Percentiles rank a stretch among this genome's conserved stretches.
Evolutionary conservation across 2,113 vertebrate genomes (phyloP).

Genomic region (Crypturellus undulatus): DNA sequence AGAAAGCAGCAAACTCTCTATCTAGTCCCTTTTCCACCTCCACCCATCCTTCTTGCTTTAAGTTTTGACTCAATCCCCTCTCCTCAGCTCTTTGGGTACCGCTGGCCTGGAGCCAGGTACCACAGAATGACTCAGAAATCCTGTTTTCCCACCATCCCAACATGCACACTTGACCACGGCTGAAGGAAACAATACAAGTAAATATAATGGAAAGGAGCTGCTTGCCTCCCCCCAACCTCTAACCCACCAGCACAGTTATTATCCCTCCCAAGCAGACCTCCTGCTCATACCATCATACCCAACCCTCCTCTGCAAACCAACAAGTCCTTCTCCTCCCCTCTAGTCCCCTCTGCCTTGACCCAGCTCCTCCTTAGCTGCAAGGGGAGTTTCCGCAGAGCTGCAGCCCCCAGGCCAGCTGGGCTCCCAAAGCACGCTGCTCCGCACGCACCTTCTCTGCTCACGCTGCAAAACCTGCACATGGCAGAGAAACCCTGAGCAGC

Average conservation of each 20-base stretch:
- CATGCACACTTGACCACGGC: accelerated
- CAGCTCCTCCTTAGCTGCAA: background rate
- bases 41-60: background rate
- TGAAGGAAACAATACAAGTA: too few relatives aligned
- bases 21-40: accelerated
- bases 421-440: background rate
- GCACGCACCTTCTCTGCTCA: background rate
- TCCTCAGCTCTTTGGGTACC: background rate
- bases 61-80: background rate
- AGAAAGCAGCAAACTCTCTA: background rate
- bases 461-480: background rate
- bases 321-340: background rate
- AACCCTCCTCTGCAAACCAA: background rate
- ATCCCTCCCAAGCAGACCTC: background rate
- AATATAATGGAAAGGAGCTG: accelerated
- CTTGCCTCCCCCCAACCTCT: background rate
- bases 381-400: background rate
- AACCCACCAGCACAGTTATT: background rate
- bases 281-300: background rate
- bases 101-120: background rate
- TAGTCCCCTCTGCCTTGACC: background rate
- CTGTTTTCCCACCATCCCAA: background rate
- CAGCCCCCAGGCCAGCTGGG: background rate
- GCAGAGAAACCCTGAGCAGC: background rate
- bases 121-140: background rate